phyloP scores from a whole-genome alignment of 2,113 vertebrate genomes.

The Periophthalmus modestus region DNA sequence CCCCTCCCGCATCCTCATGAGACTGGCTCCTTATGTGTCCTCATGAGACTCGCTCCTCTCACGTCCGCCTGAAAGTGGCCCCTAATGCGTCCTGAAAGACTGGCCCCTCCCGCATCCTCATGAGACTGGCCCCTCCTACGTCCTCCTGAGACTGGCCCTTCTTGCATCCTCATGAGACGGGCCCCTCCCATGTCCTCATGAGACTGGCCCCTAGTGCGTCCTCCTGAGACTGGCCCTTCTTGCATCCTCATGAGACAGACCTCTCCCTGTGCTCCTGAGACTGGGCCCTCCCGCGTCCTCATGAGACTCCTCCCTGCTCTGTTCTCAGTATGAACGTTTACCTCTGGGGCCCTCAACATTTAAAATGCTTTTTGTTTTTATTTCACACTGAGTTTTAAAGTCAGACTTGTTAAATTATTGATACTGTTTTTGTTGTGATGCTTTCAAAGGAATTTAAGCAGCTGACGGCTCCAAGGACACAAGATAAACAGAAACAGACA shows the following conservation, averaged over 20 bases:
- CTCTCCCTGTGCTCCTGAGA: too few relatives aligned
- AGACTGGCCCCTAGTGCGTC: too few relatives aligned
- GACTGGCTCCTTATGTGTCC: too few relatives aligned
- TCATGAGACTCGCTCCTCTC: too few relatives aligned
- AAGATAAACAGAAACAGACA: neutral
- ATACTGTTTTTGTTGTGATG: neutral
- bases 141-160: neutral
- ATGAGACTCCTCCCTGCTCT: constrained; percentile 4
- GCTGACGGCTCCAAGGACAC: neutral
- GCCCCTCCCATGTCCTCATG: too few relatives aligned
- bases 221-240: too few relatives aligned
- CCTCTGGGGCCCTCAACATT: constrained; percentile 43
- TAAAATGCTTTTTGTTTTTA: neutral
- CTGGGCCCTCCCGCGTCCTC: neutral
- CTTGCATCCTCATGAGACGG: too few relatives aligned
- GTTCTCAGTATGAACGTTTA: constrained; percentile 53
- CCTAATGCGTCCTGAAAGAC: constrained; percentile 29
- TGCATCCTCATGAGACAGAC: too few relatives aligned
- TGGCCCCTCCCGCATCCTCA: too few relatives aligned
- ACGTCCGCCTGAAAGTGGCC: too few relatives aligned
- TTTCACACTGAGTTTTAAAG: neutral
- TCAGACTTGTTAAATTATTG: neutral
- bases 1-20: too few relatives aligned
- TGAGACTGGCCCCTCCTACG: constrained; percentile 6
- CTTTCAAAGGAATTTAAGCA: neutral